Percentiles rank a stretch among this genome's conserved stretches.
Conservation (phyloP, 2,113 vertebrate genomes). For the Rhea pennata region DNA sequence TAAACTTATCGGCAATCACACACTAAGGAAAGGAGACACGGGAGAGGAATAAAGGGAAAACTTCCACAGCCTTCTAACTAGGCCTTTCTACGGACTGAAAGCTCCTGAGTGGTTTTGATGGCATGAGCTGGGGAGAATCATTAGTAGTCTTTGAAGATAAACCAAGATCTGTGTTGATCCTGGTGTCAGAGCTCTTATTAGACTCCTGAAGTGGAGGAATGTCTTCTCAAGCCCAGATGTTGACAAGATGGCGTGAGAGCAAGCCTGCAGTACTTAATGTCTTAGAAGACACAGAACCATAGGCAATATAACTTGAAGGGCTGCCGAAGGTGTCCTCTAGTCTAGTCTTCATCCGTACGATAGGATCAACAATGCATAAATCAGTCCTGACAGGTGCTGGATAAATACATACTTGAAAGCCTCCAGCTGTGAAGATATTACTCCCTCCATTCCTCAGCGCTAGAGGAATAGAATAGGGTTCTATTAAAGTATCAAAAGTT, state of each 20-base stretch:
- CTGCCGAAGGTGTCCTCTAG: neutral
- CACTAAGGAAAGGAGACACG: neutral
- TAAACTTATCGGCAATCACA: neutral
- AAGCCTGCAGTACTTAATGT: neutral
- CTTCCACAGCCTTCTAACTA: neutral
- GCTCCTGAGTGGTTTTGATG: neutral
- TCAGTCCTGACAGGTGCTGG: neutral
- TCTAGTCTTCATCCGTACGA: neutral
- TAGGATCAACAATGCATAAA: neutral
- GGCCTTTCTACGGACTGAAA: neutral
- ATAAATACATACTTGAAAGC: neutral
- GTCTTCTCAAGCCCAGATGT: neutral
- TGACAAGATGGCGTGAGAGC: neutral
- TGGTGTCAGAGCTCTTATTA: neutral
- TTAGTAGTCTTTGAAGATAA: neutral
- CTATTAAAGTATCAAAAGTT: neutral
- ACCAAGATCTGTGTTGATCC: neutral
- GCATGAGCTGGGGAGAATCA: neutral
- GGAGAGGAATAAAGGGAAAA: neutral
- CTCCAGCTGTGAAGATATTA: neutral
- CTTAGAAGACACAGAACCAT: neutral
- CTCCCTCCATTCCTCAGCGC: neutral
- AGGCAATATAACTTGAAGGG: neutral
- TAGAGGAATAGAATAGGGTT: neutral
- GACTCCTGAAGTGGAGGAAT: neutral